Conservation (phyloP, 2,888 invertebrate species). For the Rhagophthalmus giganteus region DNA sequence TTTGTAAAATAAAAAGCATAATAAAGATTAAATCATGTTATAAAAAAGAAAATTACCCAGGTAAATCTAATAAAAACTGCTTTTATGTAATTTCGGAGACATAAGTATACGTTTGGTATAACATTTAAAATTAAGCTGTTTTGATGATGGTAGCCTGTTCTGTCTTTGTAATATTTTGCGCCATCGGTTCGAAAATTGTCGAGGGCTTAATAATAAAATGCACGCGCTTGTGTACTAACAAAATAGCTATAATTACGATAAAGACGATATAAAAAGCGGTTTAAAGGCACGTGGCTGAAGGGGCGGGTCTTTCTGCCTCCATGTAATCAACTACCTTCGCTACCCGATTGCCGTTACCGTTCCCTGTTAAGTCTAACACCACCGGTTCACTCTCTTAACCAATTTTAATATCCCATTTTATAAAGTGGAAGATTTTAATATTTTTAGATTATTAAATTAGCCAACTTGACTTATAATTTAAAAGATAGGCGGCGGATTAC, state of each 20-base stretch:
- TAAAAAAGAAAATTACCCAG: constrained; percentile 1
- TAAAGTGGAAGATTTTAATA: not conserved
- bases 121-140: constrained; percentile 17
- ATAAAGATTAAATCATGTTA: constrained; percentile 3
- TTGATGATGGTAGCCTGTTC: constrained; percentile 11
- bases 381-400: constrained; percentile 15
- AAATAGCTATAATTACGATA: constrained; percentile 56
- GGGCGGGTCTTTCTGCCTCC: constrained; percentile 37
- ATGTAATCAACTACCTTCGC: constrained; percentile 35
- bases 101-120: constrained; percentile 5
- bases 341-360: constrained; percentile 22
- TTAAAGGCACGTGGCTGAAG: constrained; percentile 40
- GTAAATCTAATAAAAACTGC: constrained; percentile 3
- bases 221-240: constrained; percentile 34
- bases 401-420: constrained; percentile 5
- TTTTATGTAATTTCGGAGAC: constrained; percentile 10
- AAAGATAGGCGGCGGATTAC: too few species aligned
- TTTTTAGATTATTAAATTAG: too few species aligned
- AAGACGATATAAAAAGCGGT: constrained; percentile 53
- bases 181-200: constrained; percentile 23
- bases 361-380: constrained; percentile 18
- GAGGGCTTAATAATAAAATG: constrained; percentile 38
- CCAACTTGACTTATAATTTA: too few species aligned
- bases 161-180: constrained; percentile 21
- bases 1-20: not conserved